Percentiles rank a stretch among this genome's conserved stretches.
These are phyloP conservation scores for Drosophila monieri DNA, from an alignment of 2,888 invertebrate genomes.

Conservation along the genomic window DNA sequence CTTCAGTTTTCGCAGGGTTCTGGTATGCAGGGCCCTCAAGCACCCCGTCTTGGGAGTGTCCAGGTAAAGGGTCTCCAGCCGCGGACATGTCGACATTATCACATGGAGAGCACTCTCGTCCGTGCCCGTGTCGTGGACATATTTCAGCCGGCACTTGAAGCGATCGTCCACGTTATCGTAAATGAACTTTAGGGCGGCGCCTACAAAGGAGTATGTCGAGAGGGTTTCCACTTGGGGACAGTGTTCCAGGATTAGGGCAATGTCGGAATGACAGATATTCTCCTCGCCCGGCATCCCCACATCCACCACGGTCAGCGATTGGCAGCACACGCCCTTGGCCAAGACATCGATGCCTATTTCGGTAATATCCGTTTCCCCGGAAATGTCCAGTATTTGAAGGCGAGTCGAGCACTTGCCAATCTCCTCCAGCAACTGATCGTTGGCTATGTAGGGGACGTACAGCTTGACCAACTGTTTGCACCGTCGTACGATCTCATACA, in stretches of 20 bases:
- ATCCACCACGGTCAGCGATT: conserved; percentile 87
- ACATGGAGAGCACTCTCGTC: conserved; percentile 86
- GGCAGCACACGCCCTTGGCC: conserved; percentile 85
- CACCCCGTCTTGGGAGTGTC: conserved; percentile 86
- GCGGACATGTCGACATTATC: conserved; percentile 87
- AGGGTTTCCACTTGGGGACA: conserved; percentile 88
- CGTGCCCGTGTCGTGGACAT: conserved; percentile 88
- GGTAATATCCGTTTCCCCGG: conserved; percentile 89
- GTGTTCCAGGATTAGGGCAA: conserved; percentile 87
- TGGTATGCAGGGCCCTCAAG: conserved; percentile 65
- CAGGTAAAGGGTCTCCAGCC: conserved; percentile 87
- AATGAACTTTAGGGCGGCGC: conserved; percentile 86
- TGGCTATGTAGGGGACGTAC: conserved; percentile 88
- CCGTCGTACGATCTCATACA: conserved; percentile 87
- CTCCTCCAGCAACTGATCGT: conserved; percentile 87
- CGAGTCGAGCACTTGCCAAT: conserved; percentile 86
- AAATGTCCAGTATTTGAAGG: conserved; percentile 87
- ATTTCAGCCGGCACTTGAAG: conserved; percentile 87
- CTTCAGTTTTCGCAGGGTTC: conserved; percentile 86
- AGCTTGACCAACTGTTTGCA: conserved; percentile 86
- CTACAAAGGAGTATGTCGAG: conserved; percentile 89
- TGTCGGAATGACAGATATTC: conserved; percentile 87
- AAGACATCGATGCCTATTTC: conserved; percentile 87
- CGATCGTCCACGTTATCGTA: conserved; percentile 85
- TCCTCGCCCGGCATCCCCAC: conserved; percentile 89